Evolutionary conservation across 2,888 invertebrate genomes (phyloP), one percentile per base, ranked within the genome.

Genomic region (Oxytorus armatus): DNA sequence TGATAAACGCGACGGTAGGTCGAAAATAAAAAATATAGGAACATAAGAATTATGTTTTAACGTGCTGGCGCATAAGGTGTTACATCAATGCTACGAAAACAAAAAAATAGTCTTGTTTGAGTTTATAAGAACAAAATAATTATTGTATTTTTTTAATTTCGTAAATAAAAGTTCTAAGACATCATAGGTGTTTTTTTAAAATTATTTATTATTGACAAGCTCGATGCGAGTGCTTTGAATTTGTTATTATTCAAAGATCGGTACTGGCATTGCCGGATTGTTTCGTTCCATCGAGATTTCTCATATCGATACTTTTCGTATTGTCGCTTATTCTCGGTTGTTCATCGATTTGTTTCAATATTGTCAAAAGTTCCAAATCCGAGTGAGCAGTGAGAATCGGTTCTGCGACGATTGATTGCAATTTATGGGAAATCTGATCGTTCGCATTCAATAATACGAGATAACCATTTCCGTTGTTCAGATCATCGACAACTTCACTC

Each of bases 401-500:
- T 18, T 87, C 84, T 14, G 80, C 65, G 0, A 84, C 80, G 33
- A 88, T 69, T 8, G 83, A 85, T 61, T 89, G 86, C n/a, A 90
- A 77, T n/a, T 85, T 88, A 1, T 14, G 80, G 49, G 86, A 77
- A 25, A 89, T 63, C n/a, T 83, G 83, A 7, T 83, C 73, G 14
- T 77, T 69, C 3, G 88, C 83, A 55, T 87, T 86, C 66, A 89
- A 75, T 66, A 90, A 82, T 55, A 90, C 82, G 18, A 88, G 79
- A 18, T 76, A 81, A 39, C 83, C 84, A 29, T 85, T 79, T n/a
- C 74, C 82, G n/a, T 83, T 82, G 29, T 82, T 86, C 21, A 90
- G 85, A 55, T 89, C 90, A 44, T 72, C 81, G 21, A 88, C 73
- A 7, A 87, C 83, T 36, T 83, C 81, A 25, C 83, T 84, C 53